phyloP scores from a whole-genome alignment of 2,797 vertebrate genomes.

The Gadopsis marmoratus region DNA sequence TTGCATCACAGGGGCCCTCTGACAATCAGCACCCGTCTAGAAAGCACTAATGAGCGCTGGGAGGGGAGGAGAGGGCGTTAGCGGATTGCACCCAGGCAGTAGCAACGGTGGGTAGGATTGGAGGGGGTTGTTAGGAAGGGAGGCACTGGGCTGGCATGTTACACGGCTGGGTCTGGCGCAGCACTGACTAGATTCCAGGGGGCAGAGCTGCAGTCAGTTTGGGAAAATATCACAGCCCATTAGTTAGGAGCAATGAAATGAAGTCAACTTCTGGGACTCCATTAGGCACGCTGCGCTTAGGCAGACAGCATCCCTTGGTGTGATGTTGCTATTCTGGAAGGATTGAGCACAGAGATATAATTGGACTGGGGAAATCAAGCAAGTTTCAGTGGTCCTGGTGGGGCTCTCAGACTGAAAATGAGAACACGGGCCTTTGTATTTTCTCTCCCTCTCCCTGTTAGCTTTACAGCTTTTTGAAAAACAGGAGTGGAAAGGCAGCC shows the following conservation, averaged over 20 bases:
- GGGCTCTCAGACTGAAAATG: constrained; percentile 87
- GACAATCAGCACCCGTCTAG: constrained; percentile 81
- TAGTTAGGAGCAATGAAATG: constrained; percentile 94
- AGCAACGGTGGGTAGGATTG: constrained; percentile 63
- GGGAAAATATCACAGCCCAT: constrained; percentile 95
- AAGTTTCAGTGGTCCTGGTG: constrained; percentile 91
- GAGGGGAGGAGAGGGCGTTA: constrained; percentile 63
- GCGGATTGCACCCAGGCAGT: constrained; percentile 66
- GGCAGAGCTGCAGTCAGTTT: constrained; percentile 89
- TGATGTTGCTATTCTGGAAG: constrained; percentile 89
- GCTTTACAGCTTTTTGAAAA: constrained; percentile 81
- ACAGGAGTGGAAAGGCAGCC: constrained; percentile 67
- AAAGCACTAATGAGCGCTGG: constrained; percentile 81
- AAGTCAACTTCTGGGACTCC: constrained; percentile 95
- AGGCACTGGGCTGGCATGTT: constrained; percentile 69
- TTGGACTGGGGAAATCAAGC: constrained; percentile 97
- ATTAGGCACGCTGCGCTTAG: constrained; percentile 93
- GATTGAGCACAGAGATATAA: constrained; percentile 92
- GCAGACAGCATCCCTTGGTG: constrained; percentile 90
- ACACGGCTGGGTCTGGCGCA: constrained; percentile 71
- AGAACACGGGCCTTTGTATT: constrained; percentile 84
- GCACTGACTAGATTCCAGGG: constrained; percentile 84
- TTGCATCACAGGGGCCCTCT: constrained; percentile 76
- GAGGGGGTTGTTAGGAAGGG: constrained; percentile 57
- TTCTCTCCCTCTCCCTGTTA: constrained; percentile 75